Percentiles rank a stretch among this genome's conserved stretches.
phyloP scores from a whole-genome alignment of 2,888 invertebrate genomes.

The Cataglyphis altisquamis region DNA sequence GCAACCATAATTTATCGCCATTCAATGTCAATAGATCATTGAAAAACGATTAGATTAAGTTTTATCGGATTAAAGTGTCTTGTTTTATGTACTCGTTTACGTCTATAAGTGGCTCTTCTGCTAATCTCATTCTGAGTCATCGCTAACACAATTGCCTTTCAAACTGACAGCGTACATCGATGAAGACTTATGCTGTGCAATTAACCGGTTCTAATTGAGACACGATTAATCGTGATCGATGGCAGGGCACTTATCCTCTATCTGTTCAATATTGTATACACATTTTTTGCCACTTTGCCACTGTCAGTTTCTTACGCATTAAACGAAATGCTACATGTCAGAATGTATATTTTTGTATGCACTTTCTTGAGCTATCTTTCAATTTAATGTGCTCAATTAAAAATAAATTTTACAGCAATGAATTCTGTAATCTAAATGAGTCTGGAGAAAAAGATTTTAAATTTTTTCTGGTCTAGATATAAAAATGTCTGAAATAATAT shows the following conservation, averaged over 20 bases:
- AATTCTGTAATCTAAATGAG: background rate
- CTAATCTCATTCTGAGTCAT: conserved; percentile 62
- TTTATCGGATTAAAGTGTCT: conserved; percentile 67
- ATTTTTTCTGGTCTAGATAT: background rate
- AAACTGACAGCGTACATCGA: conserved; percentile 34
- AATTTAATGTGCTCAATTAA: background rate
- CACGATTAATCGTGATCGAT: conserved; percentile 41
- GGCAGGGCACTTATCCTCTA: conserved; percentile 36
- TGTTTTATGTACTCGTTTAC: conserved; percentile 54
- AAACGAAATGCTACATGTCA: background rate
- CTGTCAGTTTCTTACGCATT: conserved; percentile 12
- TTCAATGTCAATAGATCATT: conserved; percentile 58
- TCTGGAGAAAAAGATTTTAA: background rate
- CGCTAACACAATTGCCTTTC: conserved; percentile 51
- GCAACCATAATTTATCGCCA: conserved; percentile 61
- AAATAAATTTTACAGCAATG: background rate
- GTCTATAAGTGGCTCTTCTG: conserved; percentile 59
- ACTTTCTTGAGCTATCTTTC: background rate
- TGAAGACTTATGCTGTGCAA: conserved; percentile 47
- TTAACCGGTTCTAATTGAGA: conserved; percentile 44
- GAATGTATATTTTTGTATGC: background rate
- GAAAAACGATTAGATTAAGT: conserved; percentile 70
- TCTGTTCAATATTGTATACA: background rate
- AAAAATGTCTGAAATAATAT: conserved; percentile 11
- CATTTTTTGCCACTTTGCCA: background rate